Evolutionary conservation across 2,797 vertebrate species (phyloP).

Genomic region (Squalus acanthias): DNA sequence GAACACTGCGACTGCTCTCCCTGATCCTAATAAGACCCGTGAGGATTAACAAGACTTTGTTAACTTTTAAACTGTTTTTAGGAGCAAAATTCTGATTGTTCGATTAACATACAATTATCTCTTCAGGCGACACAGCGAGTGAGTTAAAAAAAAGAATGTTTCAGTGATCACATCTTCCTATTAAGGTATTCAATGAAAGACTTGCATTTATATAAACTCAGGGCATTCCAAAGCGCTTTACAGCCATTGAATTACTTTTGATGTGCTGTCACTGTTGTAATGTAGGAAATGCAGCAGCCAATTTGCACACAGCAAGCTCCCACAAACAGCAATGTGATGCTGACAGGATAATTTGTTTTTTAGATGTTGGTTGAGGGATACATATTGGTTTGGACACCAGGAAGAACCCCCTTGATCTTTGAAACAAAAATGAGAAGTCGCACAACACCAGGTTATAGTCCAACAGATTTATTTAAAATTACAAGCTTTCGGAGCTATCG

Average conservation of each 20-base stretch:
- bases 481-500: no score
- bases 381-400: not conserved
- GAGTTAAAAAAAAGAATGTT: not conserved
- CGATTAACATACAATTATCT: not conserved
- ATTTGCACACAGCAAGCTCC: not conserved
- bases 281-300: not conserved
- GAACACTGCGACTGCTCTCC: not conserved
- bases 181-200: not conserved
- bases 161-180: not conserved
- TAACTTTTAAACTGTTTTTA: conserved; percentile 8
- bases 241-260: not conserved
- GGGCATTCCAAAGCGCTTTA: not conserved
- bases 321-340: not conserved
- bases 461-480: no score
- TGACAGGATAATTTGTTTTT: not conserved
- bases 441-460: no score
- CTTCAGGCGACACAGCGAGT: not conserved
- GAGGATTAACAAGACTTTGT: not conserved
- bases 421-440: no score
- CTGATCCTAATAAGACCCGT: not conserved
- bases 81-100: not conserved
- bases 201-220: not conserved
- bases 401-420: not conserved
- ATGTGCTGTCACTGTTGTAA: not conserved
- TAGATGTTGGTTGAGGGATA: not conserved